Conservation (phyloP, 1,140 invertebrate genomes). For the Sinella curviseta region DNA sequence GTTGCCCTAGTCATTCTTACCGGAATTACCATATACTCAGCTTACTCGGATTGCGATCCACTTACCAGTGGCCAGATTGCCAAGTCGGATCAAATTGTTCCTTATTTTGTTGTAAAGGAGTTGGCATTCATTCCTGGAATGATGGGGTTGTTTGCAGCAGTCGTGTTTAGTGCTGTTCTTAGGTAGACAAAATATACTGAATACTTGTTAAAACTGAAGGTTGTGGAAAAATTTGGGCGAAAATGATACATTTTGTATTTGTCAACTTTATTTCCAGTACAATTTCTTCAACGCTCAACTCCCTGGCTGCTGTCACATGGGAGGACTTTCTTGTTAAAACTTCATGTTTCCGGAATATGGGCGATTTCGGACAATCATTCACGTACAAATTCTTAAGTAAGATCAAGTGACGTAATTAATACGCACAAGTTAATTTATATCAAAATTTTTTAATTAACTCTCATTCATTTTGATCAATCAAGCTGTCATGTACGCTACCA, state of each 20-base stretch:
- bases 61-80: conserved; percentile 41
- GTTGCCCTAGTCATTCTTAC: conserved; percentile 44
- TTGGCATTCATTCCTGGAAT: conserved; percentile 44
- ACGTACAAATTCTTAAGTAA: conserved; percentile 69
- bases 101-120: conserved; percentile 45
- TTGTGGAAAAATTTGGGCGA: background rate
- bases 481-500: conserved; percentile 45
- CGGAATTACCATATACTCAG: conserved; percentile 54
- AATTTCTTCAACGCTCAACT: conserved; percentile 73
- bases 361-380: conserved; percentile 69
- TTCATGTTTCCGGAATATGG: conserved; percentile 66
- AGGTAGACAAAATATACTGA: conserved; percentile 33
- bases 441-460: background rate
- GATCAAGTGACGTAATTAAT: conserved; percentile 13
- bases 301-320: conserved; percentile 81
- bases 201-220: background rate
- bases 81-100: conserved; percentile 47
- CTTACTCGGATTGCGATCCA: conserved; percentile 54
- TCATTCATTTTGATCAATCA: background rate
- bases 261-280: conserved; percentile 30
- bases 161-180: conserved; percentile 46
- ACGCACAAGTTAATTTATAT: background rate
- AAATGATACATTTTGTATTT: background rate
- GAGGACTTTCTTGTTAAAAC: conserved; percentile 79
- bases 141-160: conserved; percentile 43